Percentiles rank a stretch among this genome's conserved stretches.
These are phyloP conservation scores for Ochlodes sylvanus DNA, from an alignment of 2,888 invertebrate genomes.

Conservation along the genomic window DNA sequence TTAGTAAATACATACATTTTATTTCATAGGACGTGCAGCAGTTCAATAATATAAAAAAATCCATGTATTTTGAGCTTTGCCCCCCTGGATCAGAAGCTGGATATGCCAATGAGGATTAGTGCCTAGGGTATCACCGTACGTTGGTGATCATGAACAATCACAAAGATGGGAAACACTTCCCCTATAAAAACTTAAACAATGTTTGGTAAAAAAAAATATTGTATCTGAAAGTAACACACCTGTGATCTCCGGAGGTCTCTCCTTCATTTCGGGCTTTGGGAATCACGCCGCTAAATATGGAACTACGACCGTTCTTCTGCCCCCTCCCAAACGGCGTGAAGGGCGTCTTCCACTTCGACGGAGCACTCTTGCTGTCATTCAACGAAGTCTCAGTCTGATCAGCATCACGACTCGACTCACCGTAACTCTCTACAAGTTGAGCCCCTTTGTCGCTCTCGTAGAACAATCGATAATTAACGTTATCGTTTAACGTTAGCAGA, in stretches of 20 bases:
- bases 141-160: too few relatives aligned
- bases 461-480: conserved; percentile 80
- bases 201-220: too few relatives aligned
- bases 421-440: conserved; percentile 58
- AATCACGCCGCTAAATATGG: conserved; percentile 70
- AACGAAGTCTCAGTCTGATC: conserved; percentile 75
- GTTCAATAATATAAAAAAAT: too few relatives aligned
- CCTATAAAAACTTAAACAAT: too few relatives aligned
- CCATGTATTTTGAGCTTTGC: too few relatives aligned
- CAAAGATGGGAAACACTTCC: too few relatives aligned
- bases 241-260: conserved; percentile 67
- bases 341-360: conserved; percentile 63
- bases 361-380: conserved; percentile 64
- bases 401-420: conserved; percentile 61
- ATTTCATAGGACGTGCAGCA: too few relatives aligned
- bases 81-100: too few relatives aligned
- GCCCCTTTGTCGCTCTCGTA: conserved; percentile 70
- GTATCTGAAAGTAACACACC: conserved; percentile 54
- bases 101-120: too few relatives aligned
- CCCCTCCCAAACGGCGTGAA: conserved; percentile 74
- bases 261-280: conserved; percentile 66
- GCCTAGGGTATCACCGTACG: too few relatives aligned
- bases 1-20: too few relatives aligned
- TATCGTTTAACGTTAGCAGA: conserved; percentile 81
- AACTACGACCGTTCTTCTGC: conserved; percentile 57